Evolutionary conservation across 1,140 invertebrate genomes (phyloP), one percentile per base, ranked within the genome.

Genomic region (Amyelois transitella): DNA sequence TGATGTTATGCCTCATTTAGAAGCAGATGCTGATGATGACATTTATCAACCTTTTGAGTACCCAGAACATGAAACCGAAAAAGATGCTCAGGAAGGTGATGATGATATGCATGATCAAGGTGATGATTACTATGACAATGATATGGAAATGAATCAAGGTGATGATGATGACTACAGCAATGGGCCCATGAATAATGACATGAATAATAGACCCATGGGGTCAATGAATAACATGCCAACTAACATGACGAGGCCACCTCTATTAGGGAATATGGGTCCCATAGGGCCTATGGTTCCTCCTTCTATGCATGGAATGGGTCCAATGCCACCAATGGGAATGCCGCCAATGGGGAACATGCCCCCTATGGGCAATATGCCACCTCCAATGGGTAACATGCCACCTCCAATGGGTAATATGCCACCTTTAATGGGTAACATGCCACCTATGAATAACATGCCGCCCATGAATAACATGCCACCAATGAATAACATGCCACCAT

Each of bases 1-100:
- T 43, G 94, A 96, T 70, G 91, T 95, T 1, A 92, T 94, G 66
- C 93, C 88, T 47, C 90, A 89, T 54, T 88, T 91, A 50, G 92
- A 93, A 57, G 81, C 91, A 4, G 89, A 90, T 53, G 91, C 91
- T 55, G 91, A 94, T 79, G 62, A 82, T 66, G 69, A 90, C 54
- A 70, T 82, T 70, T 63, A 77, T 59, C 51, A 66, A 62, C 82
- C 85, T 54, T 88, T 87, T 76, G 77, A 85, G 62, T 88, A 87
- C 73, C 84, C 82, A 24, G 64, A 72, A 17, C 69, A 66, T 55
- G 76, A 80, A 64, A 71, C 67, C 60, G 70, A 75, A 18, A 21
- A 32, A 17, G 67, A 78, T 59, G 70, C 71, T 25, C 64, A 64
- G 60, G 64, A 77, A 54, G 51, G 63, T 52, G 49, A 66, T 53